A percentile compares a stretch with the other conserved stretches of the same genome.
Evolutionary conservation across 2,888 invertebrate genomes (phyloP).

Genomic region (Linnaemya tessellans): DNA sequence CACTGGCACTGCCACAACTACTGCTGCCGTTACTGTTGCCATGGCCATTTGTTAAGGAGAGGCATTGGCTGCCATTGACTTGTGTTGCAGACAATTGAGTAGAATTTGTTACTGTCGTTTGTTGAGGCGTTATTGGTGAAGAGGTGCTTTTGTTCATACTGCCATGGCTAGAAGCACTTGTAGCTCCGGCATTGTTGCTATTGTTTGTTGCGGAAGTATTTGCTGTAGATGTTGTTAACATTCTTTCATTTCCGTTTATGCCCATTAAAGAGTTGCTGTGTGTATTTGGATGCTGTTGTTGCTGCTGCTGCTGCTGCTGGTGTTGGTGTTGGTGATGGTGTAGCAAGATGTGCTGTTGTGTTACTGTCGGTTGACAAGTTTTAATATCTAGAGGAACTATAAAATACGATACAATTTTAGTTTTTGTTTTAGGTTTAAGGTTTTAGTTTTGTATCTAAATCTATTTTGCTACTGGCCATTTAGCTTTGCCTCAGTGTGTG

Average conservation of each 20-base stretch:
- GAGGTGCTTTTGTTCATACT: constrained; percentile 76
- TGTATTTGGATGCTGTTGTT: constrained; percentile 72
- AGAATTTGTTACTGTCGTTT: constrained; percentile 73
- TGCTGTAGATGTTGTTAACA: constrained; percentile 83
- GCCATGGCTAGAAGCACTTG: constrained; percentile 77
- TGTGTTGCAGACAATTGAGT: constrained; percentile 70
- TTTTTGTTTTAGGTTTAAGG: constrained; percentile 51
- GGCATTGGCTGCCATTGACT: constrained; percentile 71
- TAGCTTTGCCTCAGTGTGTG: constrained; percentile 22
- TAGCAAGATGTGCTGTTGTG: constrained; percentile 66
- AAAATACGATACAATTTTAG: constrained; percentile 67
- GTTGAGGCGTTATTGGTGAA: constrained; percentile 73
- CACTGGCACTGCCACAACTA: constrained; percentile 35
- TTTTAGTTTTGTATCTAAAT: constrained; percentile 62
- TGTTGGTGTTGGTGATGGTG: constrained; percentile 77
- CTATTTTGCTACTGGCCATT: neutral
- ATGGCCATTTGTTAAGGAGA: constrained; percentile 70
- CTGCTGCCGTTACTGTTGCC: constrained; percentile 55
- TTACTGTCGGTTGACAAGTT: constrained; percentile 76
- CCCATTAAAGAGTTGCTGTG: constrained; percentile 77
- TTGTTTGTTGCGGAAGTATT: constrained; percentile 74
- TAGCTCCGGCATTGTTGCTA: constrained; percentile 60
- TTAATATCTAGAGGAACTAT: constrained; percentile 76
- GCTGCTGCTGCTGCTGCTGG: constrained; percentile 72
- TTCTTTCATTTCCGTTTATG: constrained; percentile 83